Evolutionary conservation across 1,140 invertebrate species (phyloP), one percentile per base, ranked within the genome.

Genomic region (Drosophila bipectinata): DNA sequence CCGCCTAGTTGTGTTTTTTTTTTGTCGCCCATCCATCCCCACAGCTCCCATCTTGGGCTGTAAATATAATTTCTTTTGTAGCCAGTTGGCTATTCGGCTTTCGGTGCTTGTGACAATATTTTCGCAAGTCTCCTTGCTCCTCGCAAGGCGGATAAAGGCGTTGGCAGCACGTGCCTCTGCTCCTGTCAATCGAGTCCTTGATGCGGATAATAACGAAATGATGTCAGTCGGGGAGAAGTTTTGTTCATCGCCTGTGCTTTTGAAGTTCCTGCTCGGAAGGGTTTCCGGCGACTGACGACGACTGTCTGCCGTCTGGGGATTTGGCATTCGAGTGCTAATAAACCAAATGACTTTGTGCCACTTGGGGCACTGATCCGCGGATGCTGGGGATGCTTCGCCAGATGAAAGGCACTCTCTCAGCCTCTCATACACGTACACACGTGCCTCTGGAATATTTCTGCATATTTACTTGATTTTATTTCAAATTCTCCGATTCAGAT

Each of bases 201-300:
- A 89, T 88, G 84, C 79, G 83, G 79, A 88, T 88, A 88, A 88
- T 88, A 89, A 88, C 84, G 83, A 83, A 88, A 88, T 88, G 88
- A 88, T 89, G 83, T 83, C 79, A 77, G 64, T 45, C 59, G 55
- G 66, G 62, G 55, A 66, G 57, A 83, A 59, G 76, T 83, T 76
- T 76, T 79, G 49, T 76, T 54, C 37, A 15, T 21, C 41, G 41
- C 18, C 44, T 15, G 10, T 67, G 62, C 66, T 74, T 77, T 77
- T 77, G 71, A 74, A 69, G 75, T 78, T 72, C 12, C 21, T 30
- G 24, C 61, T 61, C 45, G 74, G 64, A 83, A 83, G 79, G 80
- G 79, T 84, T 83, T 83, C 79, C 74, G 67, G 53, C 30, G 24
- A 26, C 32, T 8, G 32, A 32, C 8, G 34, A 10, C 34, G 12